Conservation (phyloP, 2,797 vertebrate genomes). For the Ctenopoma kingsleyae region DNA sequence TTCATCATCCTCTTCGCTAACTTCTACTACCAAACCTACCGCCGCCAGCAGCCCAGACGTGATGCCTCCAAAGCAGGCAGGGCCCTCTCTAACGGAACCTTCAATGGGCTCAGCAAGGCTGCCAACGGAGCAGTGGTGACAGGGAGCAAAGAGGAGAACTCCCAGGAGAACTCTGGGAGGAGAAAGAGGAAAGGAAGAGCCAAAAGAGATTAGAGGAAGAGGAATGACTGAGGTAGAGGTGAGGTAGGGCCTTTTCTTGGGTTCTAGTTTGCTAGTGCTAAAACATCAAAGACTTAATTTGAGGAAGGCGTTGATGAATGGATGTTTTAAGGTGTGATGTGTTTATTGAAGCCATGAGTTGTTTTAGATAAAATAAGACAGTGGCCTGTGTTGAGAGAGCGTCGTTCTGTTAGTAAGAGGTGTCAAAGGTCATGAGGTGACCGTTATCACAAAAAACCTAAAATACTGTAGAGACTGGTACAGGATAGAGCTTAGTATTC, state of each 20-base stretch:
- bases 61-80: slow-evolving; percentile 88
- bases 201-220: slow-evolving; percentile 92
- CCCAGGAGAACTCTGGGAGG: slow-evolving; percentile 88
- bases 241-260: slow-evolving; percentile 53
- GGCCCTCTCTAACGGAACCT: slow-evolving; percentile 87
- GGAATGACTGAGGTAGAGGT: slow-evolving; percentile 47
- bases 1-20: slow-evolving; percentile 98
- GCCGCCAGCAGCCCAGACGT: slow-evolving; percentile 88
- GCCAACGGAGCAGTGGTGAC: slow-evolving; percentile 87
- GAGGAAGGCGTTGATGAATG: slow-evolving; percentile 43
- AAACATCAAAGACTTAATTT: slow-evolving; percentile 66
- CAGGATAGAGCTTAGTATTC: slow-evolving; percentile 54
- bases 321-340: slow-evolving; percentile 48
- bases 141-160: slow-evolving; percentile 88
- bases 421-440: slow-evolving; percentile 48
- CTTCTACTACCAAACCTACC: slow-evolving; percentile 99
- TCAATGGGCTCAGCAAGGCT: slow-evolving; percentile 90
- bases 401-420: slow-evolving; percentile 46
- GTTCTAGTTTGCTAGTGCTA: slow-evolving; percentile 56
- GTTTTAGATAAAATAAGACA: slow-evolving; percentile 56
- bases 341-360: slow-evolving; percentile 74
- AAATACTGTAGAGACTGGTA: slow-evolving; percentile 51
- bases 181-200: slow-evolving; percentile 95
- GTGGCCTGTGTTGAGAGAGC: slow-evolving; percentile 50
- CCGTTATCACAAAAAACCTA: slow-evolving; percentile 45